Base-by-base conservation (phyloP, 1,140 invertebrate species). In the Sycophaga agraensis region DNA sequence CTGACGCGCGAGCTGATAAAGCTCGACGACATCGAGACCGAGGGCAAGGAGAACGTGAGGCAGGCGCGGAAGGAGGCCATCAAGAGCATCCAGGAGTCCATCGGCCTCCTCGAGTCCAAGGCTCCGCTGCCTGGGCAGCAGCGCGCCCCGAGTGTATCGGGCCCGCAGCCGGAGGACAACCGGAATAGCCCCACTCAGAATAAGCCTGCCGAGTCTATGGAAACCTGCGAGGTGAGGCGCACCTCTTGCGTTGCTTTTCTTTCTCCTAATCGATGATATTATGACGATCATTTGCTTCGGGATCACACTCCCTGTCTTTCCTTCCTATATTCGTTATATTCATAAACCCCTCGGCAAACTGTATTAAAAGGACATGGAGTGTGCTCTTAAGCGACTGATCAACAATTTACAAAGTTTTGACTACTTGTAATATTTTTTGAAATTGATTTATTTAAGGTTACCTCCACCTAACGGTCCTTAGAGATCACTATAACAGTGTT, bases 11-110 rank as follows among this genome's bases (percentile, higher is more conserved):
- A 93, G 73, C 82, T 97, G 59, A 86, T 97, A 4, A 94, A 94
- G 75, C 76, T 97, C 59, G 96, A 98, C 74, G 89, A 91, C 66
- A 91, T 98, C 55, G 93, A 96, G 71, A 92, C 93, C 0, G 92
- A 94, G 61, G 93, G 93, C 1, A 89, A 92, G 70, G 92, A 96
- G 24, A 89, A 92, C 69, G 91, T 98, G 31, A 83, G 94, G 66
- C 85, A 87, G 57, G 91, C 91, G 0, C 83, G 95, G 17, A 94
- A 91, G 75, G 89, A 93, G 66, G 91, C 91, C 0, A 94, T 98
- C 9, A 91, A 88, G 72, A 88, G 87, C 73, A 95, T 98, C 70
- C 90, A 97, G 70, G 86, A 88, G 48, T 90, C 89, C 28, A 93
- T 97, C 54, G 87, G 89, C 70, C 82, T 91, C 28, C 80, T 97